phyloP scores from a whole-genome alignment of 2,888 invertebrate genomes.

The Drosophila koepferae region DNA sequence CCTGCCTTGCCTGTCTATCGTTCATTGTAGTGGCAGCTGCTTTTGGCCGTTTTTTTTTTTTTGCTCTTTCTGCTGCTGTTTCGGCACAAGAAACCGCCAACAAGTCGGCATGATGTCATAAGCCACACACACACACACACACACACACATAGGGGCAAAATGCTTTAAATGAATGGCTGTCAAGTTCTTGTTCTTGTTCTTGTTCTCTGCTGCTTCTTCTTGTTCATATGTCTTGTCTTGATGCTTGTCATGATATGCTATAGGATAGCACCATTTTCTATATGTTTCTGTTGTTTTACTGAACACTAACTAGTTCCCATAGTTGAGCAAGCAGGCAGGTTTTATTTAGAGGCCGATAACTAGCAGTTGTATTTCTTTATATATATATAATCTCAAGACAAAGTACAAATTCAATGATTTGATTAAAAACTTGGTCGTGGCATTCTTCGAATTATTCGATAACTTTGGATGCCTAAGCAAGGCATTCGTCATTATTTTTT shows the following conservation, averaged over 20 bases:
- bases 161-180: conserved; percentile 43
- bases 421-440: neutral
- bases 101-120: conserved; percentile 73
- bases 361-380: no score
- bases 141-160: conserved; percentile 27
- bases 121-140: conserved; percentile 38
- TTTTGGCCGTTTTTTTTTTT: conserved; percentile 34
- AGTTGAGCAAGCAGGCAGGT: neutral
- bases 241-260: conserved; percentile 30
- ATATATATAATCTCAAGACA: conserved; percentile 4
- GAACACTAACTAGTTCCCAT: neutral
- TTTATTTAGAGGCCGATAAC: neutral
- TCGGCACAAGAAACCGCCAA: conserved; percentile 42
- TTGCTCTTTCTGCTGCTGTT: conserved; percentile 5
- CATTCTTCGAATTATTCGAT: neutral
- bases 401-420: neutral
- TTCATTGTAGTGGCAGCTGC: conserved; percentile 63
- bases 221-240: conserved; percentile 20
- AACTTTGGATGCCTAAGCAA: neutral
- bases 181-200: conserved; percentile 31
- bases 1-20: conserved; percentile 22
- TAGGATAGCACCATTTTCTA: conserved; percentile 13
- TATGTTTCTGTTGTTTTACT: conserved; percentile 9
- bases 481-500: neutral
- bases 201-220: conserved; percentile 5